Base-by-base conservation (phyloP, 2,113 vertebrate species). In the Eubucco bourcierii region DNA sequence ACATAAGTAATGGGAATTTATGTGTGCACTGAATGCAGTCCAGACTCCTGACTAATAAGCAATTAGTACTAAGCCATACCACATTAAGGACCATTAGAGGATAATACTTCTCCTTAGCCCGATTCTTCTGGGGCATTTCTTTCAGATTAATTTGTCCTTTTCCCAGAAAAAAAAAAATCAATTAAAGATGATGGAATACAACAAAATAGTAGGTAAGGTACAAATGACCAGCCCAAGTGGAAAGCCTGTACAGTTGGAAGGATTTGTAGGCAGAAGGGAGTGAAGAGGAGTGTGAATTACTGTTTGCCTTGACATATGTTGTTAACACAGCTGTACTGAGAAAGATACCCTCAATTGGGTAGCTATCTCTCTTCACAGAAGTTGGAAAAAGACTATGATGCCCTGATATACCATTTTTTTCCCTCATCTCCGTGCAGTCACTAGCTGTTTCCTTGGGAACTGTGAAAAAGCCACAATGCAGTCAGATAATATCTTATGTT, bases 1-100 rank as follows among this genome's bases (percentile, higher is more conserved):
- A 83, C 44, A 67, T 9, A 67, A 95, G n/a, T 91, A 84, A 84
- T 81, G 37, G 80, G 37, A 86, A 94, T 86, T 80, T 78, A 85
- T 91, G 37, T 24, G 19, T 78, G 68, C 37, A 67, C 25, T 78
- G 68, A 82, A 80, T 39, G 65, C 19, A 39, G 65, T 21, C 34
- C 75, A 82, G 58, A 37, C 31, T 83, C 70, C 58, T 74, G 23
- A 71, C 33, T n/a, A 93, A 47, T 53, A 52, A 88, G 31, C 61
- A 59, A 95, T 87, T 85, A 91, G 28, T 66, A 74, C 29, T 77
- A 77, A 95, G 75, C n/a, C 90, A 55, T 47, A 20, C 21, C 34
- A 41, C 52, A 83, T 87, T 66, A 95, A 73, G 39, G n/a, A 85
- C 10, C n/a, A 19, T 89, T 82, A 84, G 55, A 15, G 34, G 16